Evolutionary conservation across 2,113 vertebrate species (phyloP), one percentile per base, ranked within the genome.

Genomic region (Nibea coibor): DNA sequence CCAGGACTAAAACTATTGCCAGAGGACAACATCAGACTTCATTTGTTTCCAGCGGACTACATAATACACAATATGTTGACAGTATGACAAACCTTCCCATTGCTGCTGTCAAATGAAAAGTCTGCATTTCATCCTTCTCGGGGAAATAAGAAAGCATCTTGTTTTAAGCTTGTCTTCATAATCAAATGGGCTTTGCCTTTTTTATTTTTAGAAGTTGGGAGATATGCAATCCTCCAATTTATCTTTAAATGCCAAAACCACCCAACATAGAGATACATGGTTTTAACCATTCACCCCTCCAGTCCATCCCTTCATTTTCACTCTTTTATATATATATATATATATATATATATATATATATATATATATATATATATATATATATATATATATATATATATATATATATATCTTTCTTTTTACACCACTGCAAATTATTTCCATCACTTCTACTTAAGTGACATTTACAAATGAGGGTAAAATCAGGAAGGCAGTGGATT

Each of bases 381-480:
- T 48, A 68, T 48, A n/a, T 26, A 26, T 26, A 26, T 79, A 68
- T 63, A 62, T 48, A 68, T 48, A n/a, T n/a, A n/a, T n/a, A n/a
- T 26, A 26, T 26, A 26, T 79, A 68, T 63, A 62, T 48, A 68
- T 48, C 57, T 56, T 67, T 76, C 66, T 83, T 89, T 80, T 84
- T 24, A 85, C 57, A 91, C 70, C 76, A 67, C 65, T 77, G 81
- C 83, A 90, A 90, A 91, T 92, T 81, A 92, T 90, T 92, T 91
- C 90, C 87, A 88, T 92, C 92, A 88, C 82, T 92, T 92, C 86
- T 72, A 84, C 87, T 89, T 89, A 93, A 92, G 90, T 94, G 94
- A 94, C 94, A 94, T 94, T 94, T 94, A 93, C 89, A 93, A 91
- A 94, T 92, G 89, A 93, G 93, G 84, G 83, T 89, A 89, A 92